phyloP scores from a whole-genome alignment of 2,888 invertebrate genomes.

The Sabatieria punctata region DNA sequence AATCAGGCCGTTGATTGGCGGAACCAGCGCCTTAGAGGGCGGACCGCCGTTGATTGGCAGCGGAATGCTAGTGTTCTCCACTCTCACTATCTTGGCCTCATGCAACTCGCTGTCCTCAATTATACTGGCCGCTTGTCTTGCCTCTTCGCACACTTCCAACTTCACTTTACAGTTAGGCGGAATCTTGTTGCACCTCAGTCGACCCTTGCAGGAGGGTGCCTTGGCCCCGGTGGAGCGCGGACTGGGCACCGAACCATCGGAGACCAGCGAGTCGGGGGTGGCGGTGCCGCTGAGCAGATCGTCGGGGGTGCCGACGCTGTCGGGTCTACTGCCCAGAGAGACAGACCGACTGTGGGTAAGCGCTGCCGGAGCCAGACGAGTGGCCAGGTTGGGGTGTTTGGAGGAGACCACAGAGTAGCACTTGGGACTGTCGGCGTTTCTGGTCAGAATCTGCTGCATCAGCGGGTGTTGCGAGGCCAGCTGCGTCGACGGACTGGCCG shows the following conservation, averaged over 20 bases:
- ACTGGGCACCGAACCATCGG: not conserved
- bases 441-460: no score
- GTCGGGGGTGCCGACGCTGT: not conserved
- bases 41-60: no score
- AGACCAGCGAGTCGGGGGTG: not conserved
- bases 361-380: no score
- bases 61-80: no score
- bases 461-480: no score
- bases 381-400: not conserved
- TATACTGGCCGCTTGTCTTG: constrained; percentile 8
- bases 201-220: not conserved
- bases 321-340: not conserved
- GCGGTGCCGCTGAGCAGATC: not conserved
- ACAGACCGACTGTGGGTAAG: not conserved
- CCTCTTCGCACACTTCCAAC: constrained; percentile 14
- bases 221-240: not conserved
- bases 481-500: no score
- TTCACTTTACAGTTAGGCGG: not conserved
- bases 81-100: constrained; percentile 20
- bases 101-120: constrained; percentile 14
- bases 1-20: constrained; percentile 7
- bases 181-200: not conserved
- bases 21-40: no score
- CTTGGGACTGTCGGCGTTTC: no score
- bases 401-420: not conserved